A percentile compares a stretch with the other conserved stretches of the same genome.
phyloP scores from a whole-genome alignment of 2,797 vertebrate genomes.

The Argyrosomus regius region DNA sequence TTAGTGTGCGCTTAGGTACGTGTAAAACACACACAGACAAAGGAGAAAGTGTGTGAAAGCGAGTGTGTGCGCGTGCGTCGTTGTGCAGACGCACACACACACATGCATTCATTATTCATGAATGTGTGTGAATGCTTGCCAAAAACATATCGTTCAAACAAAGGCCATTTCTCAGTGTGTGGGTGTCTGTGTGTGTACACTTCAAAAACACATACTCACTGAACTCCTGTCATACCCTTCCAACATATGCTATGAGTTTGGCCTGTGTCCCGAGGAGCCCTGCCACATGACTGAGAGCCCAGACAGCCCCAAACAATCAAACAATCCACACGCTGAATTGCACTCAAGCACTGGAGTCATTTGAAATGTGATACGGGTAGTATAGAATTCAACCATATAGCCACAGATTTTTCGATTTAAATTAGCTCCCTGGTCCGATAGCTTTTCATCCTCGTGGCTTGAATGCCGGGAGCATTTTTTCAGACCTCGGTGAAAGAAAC shows the following conservation, averaged over 20 bases:
- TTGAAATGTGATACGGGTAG: slow-evolving; percentile 70
- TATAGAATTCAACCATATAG: slow-evolving; percentile 75
- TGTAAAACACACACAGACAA: slow-evolving; percentile 43
- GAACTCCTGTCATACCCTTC: slow-evolving; percentile 82
- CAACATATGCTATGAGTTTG: slow-evolving; percentile 86
- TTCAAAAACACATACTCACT: slow-evolving; percentile 80
- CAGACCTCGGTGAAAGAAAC: slow-evolving; percentile 68
- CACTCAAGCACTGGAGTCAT: slow-evolving; percentile 72
- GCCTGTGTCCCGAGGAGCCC: slow-evolving; percentile 76
- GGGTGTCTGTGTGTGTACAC: slow-evolving; percentile 74
- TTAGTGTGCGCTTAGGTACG: slow-evolving; percentile 48
- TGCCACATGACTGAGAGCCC: slow-evolving; percentile 80
- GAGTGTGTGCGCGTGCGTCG: slow-evolving; percentile 37
- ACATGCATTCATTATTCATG: slow-evolving; percentile 75
- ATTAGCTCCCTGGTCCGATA: slow-evolving; percentile 59
- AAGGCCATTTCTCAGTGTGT: slow-evolving; percentile 78
- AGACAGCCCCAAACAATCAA: slow-evolving; percentile 81
- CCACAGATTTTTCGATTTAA: slow-evolving; percentile 70
- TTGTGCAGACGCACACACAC: slow-evolving; percentile 49
- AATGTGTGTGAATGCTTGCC: slow-evolving; percentile 79
- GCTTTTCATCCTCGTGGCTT: slow-evolving; percentile 68
- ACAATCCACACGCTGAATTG: slow-evolving; percentile 73
- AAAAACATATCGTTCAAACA: slow-evolving; percentile 81
- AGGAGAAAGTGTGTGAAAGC: slow-evolving; percentile 47
- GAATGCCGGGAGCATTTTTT: slow-evolving; percentile 66